Evolutionary conservation across 2,888 invertebrate genomes (phyloP).

Genomic region (Galerucella pusilla): DNA sequence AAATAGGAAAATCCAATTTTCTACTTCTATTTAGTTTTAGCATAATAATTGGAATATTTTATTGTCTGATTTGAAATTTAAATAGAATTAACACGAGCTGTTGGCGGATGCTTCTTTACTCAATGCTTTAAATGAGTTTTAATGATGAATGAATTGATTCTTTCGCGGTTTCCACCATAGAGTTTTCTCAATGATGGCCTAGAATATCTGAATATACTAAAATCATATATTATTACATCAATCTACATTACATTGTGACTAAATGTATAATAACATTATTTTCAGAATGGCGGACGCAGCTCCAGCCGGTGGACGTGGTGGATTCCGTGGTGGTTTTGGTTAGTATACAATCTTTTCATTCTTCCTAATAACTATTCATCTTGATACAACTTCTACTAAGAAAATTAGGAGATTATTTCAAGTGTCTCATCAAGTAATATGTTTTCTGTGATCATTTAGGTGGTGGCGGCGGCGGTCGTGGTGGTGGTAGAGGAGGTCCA

Average conservation of each 20-base stretch:
- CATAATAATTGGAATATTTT: no score
- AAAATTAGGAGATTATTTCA: not conserved
- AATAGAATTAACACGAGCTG: not conserved
- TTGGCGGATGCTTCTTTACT: not conserved
- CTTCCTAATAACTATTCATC: not conserved
- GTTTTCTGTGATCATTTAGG: slow-evolving; percentile 40
- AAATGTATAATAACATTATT: slow-evolving; percentile 32
- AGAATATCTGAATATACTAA: slow-evolving; percentile 47
- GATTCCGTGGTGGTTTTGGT: slow-evolving; percentile 85
- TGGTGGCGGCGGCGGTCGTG: slow-evolving; percentile 71
- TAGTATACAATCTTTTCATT: not conserved
- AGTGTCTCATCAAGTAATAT: no score
- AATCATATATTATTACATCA: not conserved
- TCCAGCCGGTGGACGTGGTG: slow-evolving; percentile 95
- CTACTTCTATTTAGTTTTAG: no score
- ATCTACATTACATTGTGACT: not conserved
- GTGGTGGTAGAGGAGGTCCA: slow-evolving; percentile 75
- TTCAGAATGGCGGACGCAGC: slow-evolving; percentile 97
- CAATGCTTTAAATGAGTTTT: not conserved
- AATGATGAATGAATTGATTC: slow-evolving; percentile 70
- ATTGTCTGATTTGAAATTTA: not conserved
- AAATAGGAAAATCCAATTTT: no score
- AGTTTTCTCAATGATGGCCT: slow-evolving; percentile 67
- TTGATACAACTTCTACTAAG: no score
- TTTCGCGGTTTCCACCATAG: slow-evolving; percentile 79